These are phyloP conservation scores for Dinoponera quadriceps DNA, from an alignment of 1,140 invertebrate genomes.

Conservation along the genomic window DNA sequence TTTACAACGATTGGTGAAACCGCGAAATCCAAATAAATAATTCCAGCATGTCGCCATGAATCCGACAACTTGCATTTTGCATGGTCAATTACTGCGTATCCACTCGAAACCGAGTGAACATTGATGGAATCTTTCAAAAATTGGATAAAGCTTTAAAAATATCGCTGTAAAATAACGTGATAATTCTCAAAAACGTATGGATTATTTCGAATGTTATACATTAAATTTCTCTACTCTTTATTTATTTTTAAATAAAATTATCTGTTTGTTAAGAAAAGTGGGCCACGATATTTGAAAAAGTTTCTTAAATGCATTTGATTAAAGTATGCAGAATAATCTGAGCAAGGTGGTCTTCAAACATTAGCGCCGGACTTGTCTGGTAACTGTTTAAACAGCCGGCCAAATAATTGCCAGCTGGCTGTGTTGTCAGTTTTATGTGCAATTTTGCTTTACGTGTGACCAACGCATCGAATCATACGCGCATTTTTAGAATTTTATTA, in stretches of 20 bases:
- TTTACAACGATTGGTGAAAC: constrained; percentile 43
- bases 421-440: background rate
- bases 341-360: background rate
- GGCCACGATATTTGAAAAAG: background rate
- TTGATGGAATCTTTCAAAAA: background rate
- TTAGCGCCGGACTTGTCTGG: background rate
- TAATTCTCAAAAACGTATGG: background rate
- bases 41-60: constrained; percentile 53
- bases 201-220: background rate
- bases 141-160: background rate
- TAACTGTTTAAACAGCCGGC: background rate
- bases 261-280: background rate
- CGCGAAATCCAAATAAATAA: constrained; percentile 67
- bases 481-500: background rate
- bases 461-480: background rate
- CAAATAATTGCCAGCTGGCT: constrained; percentile 2
- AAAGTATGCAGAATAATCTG: constrained; percentile 9
- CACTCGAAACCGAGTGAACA: background rate
- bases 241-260: no score
- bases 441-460: background rate
- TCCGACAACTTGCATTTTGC: background rate
- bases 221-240: background rate
- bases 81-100: background rate
- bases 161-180: background rate
- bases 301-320: background rate